A percentile compares a stretch with the other conserved stretches of the same genome.
Conservation (phyloP, 2,888 invertebrate genomes). For the Scaptomyza polygonia region DNA sequence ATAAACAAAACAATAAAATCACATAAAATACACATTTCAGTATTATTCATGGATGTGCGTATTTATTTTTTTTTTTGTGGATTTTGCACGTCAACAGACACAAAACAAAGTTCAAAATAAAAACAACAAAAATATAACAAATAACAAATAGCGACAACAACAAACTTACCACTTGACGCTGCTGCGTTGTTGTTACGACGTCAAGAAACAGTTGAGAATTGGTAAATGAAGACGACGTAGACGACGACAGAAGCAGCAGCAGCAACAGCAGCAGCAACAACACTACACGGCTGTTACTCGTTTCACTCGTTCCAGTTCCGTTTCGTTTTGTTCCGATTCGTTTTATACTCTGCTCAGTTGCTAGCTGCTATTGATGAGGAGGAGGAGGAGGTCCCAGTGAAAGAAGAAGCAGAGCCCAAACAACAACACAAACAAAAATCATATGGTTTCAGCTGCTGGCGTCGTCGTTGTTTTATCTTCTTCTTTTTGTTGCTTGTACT, state of each 20-base stretch:
- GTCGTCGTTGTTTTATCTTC: conserved; percentile 19
- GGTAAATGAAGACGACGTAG: conserved; percentile 12
- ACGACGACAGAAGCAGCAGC: conserved; percentile 53
- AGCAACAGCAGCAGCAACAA: conserved; percentile 25
- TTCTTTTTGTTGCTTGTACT: conserved; percentile 16
- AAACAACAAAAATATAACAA: conserved; percentile 9
- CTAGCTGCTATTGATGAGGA: conserved; percentile 6
- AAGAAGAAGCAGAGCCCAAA: conserved; percentile 41
- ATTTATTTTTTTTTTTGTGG: too few relatives aligned
- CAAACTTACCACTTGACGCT: conserved; percentile 71
- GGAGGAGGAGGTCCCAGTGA: conserved; percentile 16
- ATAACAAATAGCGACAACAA: conserved; percentile 28
- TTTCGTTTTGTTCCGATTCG: conserved; percentile 13
- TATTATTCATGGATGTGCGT: conserved; percentile 11
- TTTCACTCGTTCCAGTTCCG: conserved; percentile 61
- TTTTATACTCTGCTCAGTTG: conserved; percentile 35
- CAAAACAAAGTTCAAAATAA: conserved; percentile 24
- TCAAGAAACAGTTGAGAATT: conserved; percentile 63
- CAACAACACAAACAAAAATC: conserved; percentile 80
- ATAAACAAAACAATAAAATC: conserved; percentile 49
- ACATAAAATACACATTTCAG: conserved; percentile 41
- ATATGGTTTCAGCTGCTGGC: conserved; percentile 78
- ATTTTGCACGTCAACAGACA: conserved; percentile 51
- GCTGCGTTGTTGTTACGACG: conserved; percentile 65
- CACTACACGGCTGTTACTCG: conserved; percentile 42